These are phyloP conservation scores for Trichosurus vulpecula DNA, from an alignment of 2,797 vertebrate species.

Conservation along the genomic window DNA sequence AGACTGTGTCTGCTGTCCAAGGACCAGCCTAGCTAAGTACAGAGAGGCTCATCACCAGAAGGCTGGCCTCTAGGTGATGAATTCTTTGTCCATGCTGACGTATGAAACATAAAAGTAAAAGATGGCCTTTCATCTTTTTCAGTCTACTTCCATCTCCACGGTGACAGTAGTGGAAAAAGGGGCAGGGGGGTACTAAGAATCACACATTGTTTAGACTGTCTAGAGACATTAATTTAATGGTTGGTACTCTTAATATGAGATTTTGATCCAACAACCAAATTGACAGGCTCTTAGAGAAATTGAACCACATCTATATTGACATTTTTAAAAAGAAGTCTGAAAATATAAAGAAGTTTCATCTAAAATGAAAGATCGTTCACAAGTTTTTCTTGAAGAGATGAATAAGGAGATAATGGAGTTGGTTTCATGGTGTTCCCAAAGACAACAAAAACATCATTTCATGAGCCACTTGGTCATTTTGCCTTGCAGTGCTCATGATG, in stretches of 20 bases:
- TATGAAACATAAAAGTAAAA: neutral
- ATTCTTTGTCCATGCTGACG: neutral
- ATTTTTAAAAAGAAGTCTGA: neutral
- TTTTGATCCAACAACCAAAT: neutral
- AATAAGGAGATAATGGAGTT: neutral
- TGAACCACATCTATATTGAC: neutral
- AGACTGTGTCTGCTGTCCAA: constrained; percentile 7
- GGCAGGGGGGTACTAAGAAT: neutral
- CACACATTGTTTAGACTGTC: neutral
- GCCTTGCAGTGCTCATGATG: neutral
- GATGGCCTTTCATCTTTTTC: neutral
- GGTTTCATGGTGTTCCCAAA: neutral
- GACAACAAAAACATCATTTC: neutral
- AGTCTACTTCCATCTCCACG: neutral
- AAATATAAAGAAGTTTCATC: neutral
- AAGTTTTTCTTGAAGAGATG: neutral
- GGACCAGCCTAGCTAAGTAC: constrained; percentile 1
- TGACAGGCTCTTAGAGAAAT: neutral
- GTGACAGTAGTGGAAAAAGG: neutral
- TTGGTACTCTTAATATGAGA: neutral
- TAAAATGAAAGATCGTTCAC: neutral
- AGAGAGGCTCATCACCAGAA: constrained; percentile 7
- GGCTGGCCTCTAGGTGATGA: constrained; percentile 6
- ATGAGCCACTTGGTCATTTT: neutral
- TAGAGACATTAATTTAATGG: neutral